A percentile compares a stretch with the other conserved stretches of the same genome.
phyloP scores from a whole-genome alignment of 2,797 vertebrate species.

The Simalia tracyae region DNA sequence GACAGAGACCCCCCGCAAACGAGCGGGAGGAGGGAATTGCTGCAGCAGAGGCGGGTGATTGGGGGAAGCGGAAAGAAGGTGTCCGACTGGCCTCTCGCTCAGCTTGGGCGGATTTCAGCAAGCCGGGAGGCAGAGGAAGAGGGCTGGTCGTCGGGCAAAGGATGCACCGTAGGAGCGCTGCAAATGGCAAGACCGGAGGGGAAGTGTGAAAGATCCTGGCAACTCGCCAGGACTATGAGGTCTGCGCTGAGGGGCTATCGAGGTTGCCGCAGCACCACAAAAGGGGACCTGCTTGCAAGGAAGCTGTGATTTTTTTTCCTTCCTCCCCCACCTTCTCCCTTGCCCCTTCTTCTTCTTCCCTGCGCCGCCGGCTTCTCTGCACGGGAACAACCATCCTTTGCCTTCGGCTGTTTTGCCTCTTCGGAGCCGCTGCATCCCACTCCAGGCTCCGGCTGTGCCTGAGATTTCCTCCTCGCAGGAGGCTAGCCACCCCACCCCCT shows the following conservation, averaged over 20 bases:
- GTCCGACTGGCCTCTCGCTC: not conserved
- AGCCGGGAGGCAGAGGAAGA: not conserved
- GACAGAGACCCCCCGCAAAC: too few species aligned
- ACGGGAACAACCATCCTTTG: not conserved
- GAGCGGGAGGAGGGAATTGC: not conserved
- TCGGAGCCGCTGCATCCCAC: not conserved
- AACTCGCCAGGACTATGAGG: not conserved
- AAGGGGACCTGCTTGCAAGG: not conserved
- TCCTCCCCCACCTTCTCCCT: not conserved
- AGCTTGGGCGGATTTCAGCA: not conserved
- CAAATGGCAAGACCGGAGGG: not conserved
- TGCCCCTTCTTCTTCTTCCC: not conserved
- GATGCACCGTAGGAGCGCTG: slow-evolving; percentile 1
- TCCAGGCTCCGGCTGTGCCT: not conserved
- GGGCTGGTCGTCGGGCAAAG: not conserved
- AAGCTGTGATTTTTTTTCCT: not conserved
- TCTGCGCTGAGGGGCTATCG: slow-evolving; percentile 3
- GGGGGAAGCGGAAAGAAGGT: not conserved
- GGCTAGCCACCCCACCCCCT: not conserved
- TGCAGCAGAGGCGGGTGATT: not conserved
- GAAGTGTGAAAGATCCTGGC: not conserved
- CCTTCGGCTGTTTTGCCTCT: not conserved
- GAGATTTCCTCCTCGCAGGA: not conserved
- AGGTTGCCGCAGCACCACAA: slow-evolving; percentile 23
- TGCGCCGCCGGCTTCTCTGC: not conserved